Percentiles rank a stretch among this genome's conserved stretches.
Conservation (phyloP, 2,797 vertebrate species). For the Coccyzus lansbergi region DNA sequence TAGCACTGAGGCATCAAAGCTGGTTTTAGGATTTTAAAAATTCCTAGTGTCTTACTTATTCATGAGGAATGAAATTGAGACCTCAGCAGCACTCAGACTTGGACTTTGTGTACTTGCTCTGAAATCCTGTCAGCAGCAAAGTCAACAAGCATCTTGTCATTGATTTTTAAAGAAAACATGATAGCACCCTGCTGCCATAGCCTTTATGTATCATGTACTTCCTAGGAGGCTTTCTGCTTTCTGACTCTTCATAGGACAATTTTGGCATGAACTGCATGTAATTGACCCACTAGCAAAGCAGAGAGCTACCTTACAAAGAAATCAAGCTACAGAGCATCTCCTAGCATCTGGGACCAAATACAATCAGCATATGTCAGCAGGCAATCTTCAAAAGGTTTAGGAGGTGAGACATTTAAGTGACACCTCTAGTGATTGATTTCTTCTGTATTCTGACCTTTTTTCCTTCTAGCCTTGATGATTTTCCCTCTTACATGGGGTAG, state of each 20-base stretch:
- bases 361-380: background rate
- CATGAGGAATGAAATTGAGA: background rate
- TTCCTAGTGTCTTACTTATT: background rate
- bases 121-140: background rate
- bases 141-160: background rate
- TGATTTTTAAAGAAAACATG: background rate
- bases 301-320: background rate
- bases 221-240: background rate
- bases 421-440: background rate
- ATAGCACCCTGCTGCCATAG: background rate
- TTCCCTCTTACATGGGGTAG: background rate
- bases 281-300: background rate
- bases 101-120: background rate
- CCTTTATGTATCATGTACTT: background rate
- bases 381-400: background rate
- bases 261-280: background rate
- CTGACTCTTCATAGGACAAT: background rate
- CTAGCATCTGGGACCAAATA: background rate
- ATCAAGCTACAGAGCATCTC: background rate
- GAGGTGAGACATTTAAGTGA: background rate
- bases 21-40: background rate
- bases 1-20: background rate
- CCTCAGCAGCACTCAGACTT: background rate
- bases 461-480: background rate
- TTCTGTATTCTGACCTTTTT: background rate